These are phyloP conservation scores for Anolis apletophallus DNA, from an alignment of 2,797 vertebrate species.

Conservation along the genomic window DNA sequence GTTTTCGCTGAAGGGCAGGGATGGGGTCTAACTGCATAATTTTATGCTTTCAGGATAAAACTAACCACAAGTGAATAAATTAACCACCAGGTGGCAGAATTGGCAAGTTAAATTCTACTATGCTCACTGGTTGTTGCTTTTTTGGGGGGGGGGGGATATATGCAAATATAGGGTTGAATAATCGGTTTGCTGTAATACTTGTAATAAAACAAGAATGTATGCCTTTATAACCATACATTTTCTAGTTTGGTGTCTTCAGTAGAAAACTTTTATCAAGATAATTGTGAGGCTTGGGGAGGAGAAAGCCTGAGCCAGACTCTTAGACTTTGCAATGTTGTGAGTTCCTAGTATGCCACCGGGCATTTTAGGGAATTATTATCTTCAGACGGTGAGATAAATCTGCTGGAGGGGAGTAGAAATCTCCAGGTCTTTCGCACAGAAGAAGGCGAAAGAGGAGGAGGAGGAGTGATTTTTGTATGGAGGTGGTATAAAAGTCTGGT, in stretches of 20 bases:
- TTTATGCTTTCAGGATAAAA: not conserved
- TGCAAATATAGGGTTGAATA: not conserved
- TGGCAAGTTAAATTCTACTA: not conserved
- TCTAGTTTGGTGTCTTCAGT: not conserved
- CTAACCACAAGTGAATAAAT: not conserved
- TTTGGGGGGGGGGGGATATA: not conserved
- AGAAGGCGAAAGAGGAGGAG: no score
- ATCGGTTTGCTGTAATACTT: not conserved
- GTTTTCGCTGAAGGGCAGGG: no score
- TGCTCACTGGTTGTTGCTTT: not conserved
- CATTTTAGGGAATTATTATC: no score
- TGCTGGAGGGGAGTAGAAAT: no score
- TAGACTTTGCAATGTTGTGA: not conserved
- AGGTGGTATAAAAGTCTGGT: no score
- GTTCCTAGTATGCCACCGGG: no score
- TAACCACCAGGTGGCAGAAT: slow-evolving; percentile 20
- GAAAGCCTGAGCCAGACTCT: not conserved
- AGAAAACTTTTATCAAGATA: not conserved
- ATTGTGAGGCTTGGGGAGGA: not conserved
- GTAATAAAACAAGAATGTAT: not conserved
- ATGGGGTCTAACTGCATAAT: no score
- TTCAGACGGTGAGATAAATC: no score
- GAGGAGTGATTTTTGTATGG: no score
- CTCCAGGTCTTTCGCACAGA: no score
- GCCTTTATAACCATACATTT: not conserved